Base-by-base conservation (phyloP, 2,797 vertebrate genomes). In the Acropternis orthonyx region DNA sequence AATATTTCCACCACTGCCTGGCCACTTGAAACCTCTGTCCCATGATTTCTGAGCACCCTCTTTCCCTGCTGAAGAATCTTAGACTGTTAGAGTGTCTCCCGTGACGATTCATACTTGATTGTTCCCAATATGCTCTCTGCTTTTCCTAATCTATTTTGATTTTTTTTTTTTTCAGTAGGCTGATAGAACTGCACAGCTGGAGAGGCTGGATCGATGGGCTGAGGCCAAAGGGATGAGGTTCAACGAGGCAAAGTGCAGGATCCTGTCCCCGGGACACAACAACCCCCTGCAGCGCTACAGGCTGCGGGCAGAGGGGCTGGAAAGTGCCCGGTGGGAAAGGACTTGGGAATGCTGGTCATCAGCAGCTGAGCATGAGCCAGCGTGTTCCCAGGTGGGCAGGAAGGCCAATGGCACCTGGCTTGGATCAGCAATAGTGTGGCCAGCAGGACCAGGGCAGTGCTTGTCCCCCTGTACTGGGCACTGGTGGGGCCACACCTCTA, bases 31-130 rank as follows among this genome's bases (percentile, higher is more conserved):
- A 65, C 7, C 1, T 68, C 44, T 12, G 14, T 22, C 32, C 59
- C n/a, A 2, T 3, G n/a, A 41, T 30, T 79, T 62, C 62, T 49
- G 48, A 62, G 23, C 46, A 83, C 8, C 7, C 8, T 49, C 27
- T 32, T 72, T 74, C 12, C 52, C 26, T 0, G 0, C 26, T 66
- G 37, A 52, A 78, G 23, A 44, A 16, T 16, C 14, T n/a, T 6
- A 55, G 19, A 23, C 24, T 55, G 21, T 20, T 27, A 11, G 10
- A 7, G 30, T 59, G 36, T 43, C 59, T 71, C 87, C 56, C 0
- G 0, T 13, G 23, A 15, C 28, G 41, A 8, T 44, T 43, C 30
- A 27, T 3, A 14, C 48, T 1, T 62, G 46, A 27, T 19, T 26
- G 21, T n/a, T 74, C 41, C 52, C 7, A 26, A 8, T 22, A 74